These are phyloP conservation scores for cattle (Bos taurus) DNA, from an alignment of 2,113 vertebrate genomes.

Conservation along the genomic window ARS-UCD2.0 NC_037334.1:55706001-55706500, in stretches of 20 bases:
- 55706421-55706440: not conserved
- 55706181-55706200: not conserved
- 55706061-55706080: no score
- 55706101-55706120: no score
- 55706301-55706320: constrained; percentile 3
- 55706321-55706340: not conserved
- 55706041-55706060: no score
- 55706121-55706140: no score
- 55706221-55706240: not conserved
- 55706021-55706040: no score
- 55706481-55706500: not conserved
- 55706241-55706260: not conserved
- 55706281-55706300: not conserved
- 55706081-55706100: no score
- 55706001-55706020: no score
- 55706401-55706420: constrained; percentile 30
- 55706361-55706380: constrained; percentile 33
- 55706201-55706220: not conserved
- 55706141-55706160: not conserved
- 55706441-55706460: not conserved
- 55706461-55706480: not conserved
- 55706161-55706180: not conserved
- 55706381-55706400: constrained; percentile 33
- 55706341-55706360: constrained; percentile 17
- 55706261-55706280: not conserved